phyloP scores from a whole-genome alignment of 2,113 vertebrate genomes.

The Zapornia atra region DNA sequence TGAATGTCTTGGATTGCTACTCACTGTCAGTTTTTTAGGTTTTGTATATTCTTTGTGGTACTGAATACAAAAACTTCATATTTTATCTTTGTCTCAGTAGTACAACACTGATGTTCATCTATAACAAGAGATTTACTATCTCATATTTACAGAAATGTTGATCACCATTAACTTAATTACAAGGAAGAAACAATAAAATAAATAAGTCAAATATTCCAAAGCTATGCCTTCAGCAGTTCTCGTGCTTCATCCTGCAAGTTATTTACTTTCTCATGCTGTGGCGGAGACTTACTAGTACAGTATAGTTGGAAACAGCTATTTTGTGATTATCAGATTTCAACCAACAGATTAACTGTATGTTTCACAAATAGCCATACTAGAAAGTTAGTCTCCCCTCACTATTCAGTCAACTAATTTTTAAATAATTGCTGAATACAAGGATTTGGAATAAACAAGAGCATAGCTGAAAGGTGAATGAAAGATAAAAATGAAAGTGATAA shows the following conservation, averaged over 20 bases:
- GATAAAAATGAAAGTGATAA: not conserved
- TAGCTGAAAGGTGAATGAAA: not conserved
- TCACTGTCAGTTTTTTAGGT: not conserved
- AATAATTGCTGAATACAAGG: not conserved
- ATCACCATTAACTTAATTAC: not conserved
- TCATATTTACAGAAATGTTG: not conserved
- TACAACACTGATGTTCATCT: not conserved
- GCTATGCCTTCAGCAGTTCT: not conserved
- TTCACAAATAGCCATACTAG: not conserved
- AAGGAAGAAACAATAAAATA: not conserved
- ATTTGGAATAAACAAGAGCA: not conserved
- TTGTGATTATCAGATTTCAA: not conserved
- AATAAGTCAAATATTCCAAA: not conserved
- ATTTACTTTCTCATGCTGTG: not conserved
- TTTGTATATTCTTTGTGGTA: not conserved
- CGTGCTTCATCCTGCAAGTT: not conserved
- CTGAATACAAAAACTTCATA: not conserved
- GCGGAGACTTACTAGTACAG: not conserved
- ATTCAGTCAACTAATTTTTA: not conserved
- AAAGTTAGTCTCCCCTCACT: not conserved
- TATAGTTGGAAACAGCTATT: not conserved
- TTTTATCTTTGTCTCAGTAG: not conserved
- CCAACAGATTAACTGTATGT: not conserved
- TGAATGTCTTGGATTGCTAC: not conserved
- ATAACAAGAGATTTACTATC: not conserved